Base-by-base conservation (phyloP, 2,113 vertebrate genomes). In the Rhynchopsitta pachyrhyncha region DNA sequence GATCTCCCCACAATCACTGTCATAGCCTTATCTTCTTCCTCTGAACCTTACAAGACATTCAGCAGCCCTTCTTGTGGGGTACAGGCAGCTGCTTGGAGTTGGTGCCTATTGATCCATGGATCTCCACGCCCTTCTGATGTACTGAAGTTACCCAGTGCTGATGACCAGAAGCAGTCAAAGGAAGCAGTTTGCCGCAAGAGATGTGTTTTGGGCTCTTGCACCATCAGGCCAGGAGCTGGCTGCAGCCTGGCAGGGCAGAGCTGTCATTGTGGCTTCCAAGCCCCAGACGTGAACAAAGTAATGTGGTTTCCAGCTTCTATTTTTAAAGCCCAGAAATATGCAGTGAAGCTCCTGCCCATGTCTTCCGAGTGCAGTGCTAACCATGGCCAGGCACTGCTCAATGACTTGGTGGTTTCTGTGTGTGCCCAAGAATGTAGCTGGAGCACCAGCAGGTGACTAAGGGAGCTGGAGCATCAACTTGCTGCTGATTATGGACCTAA, bases 271-370 rank as follows among this genome's bases (percentile, higher is more conserved):
- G 88, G 87, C 64, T 94, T 88, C 79, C 1, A 1, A 86, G 59
- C 67, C 60, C 27, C 37, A 91, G 77, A 84, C 7, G 3, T 11
- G 81, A 95, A 88, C 47, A 80, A 69, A 85, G 77, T 31, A 17
- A 35, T 64, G 87, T 75, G 71, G 71, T 86, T 95, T 82, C 67
- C 76, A 80, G 19, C 39, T 90, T 88, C 93, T 95, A 95, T 96
- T 94, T 97, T 90, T 93, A 70, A 93, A 80, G 37, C 28, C 55
- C 63, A 82, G 53, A 95, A 95, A n/a, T 90, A 81, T 31, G 64
- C 77, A 92, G 44, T 42, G n/a, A 55, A 73, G 50, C 78, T 78
- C 53, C 55, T 82, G 59, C 49, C 78, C 10, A 6, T 6, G 0
- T 77, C 63, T 87, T 82, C 28, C 18, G 20, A 66, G 47, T 1